Percentiles rank a stretch among this genome's conserved stretches.
Conservation (phyloP, 2,797 vertebrate species). For the Cichlasoma orientale region DNA sequence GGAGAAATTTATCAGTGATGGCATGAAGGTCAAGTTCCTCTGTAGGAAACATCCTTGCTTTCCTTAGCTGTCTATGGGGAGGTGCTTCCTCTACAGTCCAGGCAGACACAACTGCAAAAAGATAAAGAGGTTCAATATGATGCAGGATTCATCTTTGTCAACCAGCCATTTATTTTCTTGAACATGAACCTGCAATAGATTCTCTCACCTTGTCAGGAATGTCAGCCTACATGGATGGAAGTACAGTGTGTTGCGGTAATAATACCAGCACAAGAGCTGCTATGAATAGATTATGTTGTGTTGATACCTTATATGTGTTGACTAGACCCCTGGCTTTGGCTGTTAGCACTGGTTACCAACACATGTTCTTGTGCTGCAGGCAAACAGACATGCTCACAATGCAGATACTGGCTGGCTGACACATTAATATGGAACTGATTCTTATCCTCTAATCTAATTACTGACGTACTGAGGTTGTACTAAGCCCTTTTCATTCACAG, state of each 20-base stretch:
- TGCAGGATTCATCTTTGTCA: constrained; percentile 46
- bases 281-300: constrained; percentile 53
- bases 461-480: constrained; percentile 45
- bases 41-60: constrained; percentile 9
- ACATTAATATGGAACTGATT: constrained; percentile 46
- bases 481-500: constrained; percentile 58
- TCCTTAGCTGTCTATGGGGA: background rate
- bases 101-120: constrained; percentile 7
- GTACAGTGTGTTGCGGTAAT: constrained; percentile 7
- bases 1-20: background rate
- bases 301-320: constrained; percentile 52
- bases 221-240: constrained; percentile 30
- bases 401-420: constrained; percentile 36
- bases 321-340: constrained; percentile 30
- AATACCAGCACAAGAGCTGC: constrained; percentile 36
- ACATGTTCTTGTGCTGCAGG: constrained; percentile 20
- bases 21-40: background rate
- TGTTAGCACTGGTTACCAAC: constrained; percentile 41
- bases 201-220: constrained; percentile 53
- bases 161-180: constrained; percentile 31
- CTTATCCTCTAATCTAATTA: constrained; percentile 78
- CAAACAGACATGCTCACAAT: background rate
- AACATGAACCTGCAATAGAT: constrained; percentile 32
- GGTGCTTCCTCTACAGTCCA: background rate
- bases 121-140: constrained; percentile 48